Evolutionary conservation across 2,113 vertebrate genomes (phyloP).

Genomic region (Pseudonaja textilis): DNA sequence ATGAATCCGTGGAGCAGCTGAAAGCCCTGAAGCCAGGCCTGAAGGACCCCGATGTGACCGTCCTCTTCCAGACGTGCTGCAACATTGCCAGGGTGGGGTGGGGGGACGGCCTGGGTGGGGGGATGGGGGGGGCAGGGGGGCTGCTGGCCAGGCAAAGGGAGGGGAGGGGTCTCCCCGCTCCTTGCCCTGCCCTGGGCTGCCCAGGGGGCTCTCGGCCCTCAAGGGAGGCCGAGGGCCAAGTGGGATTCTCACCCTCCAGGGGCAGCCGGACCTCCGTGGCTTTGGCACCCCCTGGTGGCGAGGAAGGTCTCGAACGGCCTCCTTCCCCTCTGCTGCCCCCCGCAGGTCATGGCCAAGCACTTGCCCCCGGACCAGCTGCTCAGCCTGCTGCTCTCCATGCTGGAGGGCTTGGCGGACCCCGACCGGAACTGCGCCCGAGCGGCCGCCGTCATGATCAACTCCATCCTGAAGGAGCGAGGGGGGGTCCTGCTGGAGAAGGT

Average conservation of each 20-base stretch:
- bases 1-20: slow-evolving; percentile 79
- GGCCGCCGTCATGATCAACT: slow-evolving; percentile 84
- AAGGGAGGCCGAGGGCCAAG: neutral
- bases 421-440: slow-evolving; percentile 86
- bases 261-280: neutral
- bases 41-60: slow-evolving; percentile 74
- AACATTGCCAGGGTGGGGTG: slow-evolving; percentile 79
- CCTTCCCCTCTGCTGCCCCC: accelerated
- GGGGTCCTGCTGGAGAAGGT: slow-evolving; percentile 84
- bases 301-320: neutral
- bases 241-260: neutral
- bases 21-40: slow-evolving; percentile 73
- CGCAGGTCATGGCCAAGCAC: slow-evolving; percentile 84
- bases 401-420: slow-evolving; percentile 82
- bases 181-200: neutral
- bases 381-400: slow-evolving; percentile 82
- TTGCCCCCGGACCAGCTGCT: slow-evolving; percentile 87
- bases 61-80: slow-evolving; percentile 84
- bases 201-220: neutral
- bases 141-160: accelerated
- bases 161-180: accelerated
- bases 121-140: neutral
- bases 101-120: accelerated
- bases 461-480: slow-evolving; percentile 85
- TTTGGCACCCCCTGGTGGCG: neutral